Percentiles rank a stretch among this genome's conserved stretches.
These are phyloP conservation scores for Thumatha senex DNA, from an alignment of 2,888 invertebrate species.

Conservation along the genomic window DNA sequence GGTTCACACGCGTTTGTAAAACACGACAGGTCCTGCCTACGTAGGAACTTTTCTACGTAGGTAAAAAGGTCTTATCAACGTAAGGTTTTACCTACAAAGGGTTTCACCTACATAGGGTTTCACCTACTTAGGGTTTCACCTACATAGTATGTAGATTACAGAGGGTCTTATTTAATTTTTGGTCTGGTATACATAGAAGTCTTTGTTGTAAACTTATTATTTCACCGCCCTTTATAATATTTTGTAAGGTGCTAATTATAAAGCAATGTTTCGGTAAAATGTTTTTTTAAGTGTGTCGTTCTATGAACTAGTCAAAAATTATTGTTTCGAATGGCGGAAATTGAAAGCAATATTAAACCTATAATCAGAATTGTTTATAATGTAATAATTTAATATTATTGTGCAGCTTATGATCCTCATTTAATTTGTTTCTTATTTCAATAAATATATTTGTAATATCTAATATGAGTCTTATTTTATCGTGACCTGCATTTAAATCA, in stretches of 20 bases:
- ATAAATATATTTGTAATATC: slow-evolving; percentile 82
- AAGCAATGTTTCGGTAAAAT: slow-evolving; percentile 23
- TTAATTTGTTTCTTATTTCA: slow-evolving; percentile 78
- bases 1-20: too few species aligned
- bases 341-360: slow-evolving; percentile 39
- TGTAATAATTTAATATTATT: slow-evolving; percentile 60
- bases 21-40: background rate
- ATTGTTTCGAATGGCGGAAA: slow-evolving; percentile 57
- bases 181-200: too few species aligned
- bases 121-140: background rate
- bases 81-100: too few species aligned
- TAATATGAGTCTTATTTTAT: slow-evolving; percentile 48
- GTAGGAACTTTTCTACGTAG: too few species aligned
- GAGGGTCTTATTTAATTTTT: too few species aligned
- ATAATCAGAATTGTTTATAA: slow-evolving; percentile 45
- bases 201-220: slow-evolving; percentile 23
- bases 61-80: too few species aligned
- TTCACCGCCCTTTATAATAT: slow-evolving; percentile 30
- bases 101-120: background rate
- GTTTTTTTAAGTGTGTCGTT: slow-evolving; percentile 46
- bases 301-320: slow-evolving; percentile 78
- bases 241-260: slow-evolving; percentile 66
- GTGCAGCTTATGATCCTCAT: slow-evolving; percentile 70
- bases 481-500: background rate
- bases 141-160: too few species aligned